Percentiles rank a stretch among this genome's conserved stretches.
Evolutionary conservation across 2,888 invertebrate species (phyloP).

Genomic region (Thymelicus sylvestris): DNA sequence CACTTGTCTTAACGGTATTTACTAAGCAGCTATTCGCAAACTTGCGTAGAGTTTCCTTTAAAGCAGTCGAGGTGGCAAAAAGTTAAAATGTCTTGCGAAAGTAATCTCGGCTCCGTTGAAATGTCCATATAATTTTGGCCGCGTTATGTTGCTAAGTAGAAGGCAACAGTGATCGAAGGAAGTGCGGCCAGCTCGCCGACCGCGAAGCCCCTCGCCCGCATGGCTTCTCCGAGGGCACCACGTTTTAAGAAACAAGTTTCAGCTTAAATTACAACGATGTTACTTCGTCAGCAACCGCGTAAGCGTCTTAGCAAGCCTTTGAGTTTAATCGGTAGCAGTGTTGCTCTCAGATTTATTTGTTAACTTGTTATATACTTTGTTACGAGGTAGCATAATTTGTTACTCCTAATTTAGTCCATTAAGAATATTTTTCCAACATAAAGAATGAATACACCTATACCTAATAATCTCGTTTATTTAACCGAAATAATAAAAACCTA

Average conservation of each 20-base stretch:
- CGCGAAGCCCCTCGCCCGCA: constrained; percentile 74
- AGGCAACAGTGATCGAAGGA: constrained; percentile 62
- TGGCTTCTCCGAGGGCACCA: constrained; percentile 51
- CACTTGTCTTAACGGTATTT: neutral
- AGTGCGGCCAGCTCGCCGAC: constrained; percentile 63
- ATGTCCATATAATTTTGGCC: constrained; percentile 8
- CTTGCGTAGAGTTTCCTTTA: neutral
- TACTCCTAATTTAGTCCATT: too few species aligned
- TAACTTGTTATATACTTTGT: too few species aligned
- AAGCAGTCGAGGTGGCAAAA: constrained; percentile 4
- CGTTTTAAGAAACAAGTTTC: constrained; percentile 49
- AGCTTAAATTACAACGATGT: constrained; percentile 48
- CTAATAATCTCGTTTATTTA: too few species aligned
- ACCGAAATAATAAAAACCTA: too few species aligned
- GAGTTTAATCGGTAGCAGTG: constrained; percentile 15
- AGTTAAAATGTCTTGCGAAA: neutral
- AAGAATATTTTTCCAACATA: too few species aligned
- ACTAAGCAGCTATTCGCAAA: neutral
- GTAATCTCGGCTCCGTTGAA: neutral
- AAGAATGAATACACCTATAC: too few species aligned
- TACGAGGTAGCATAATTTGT: too few species aligned
- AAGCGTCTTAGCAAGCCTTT: constrained; percentile 36
- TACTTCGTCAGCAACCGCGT: constrained; percentile 37
- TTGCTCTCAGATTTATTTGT: too few species aligned
- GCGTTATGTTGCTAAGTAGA: constrained; percentile 31